Evolutionary conservation across 92 coral and sea anemone species (phyloP).

Genomic region (Zoanthus sansibaricus): DNA sequence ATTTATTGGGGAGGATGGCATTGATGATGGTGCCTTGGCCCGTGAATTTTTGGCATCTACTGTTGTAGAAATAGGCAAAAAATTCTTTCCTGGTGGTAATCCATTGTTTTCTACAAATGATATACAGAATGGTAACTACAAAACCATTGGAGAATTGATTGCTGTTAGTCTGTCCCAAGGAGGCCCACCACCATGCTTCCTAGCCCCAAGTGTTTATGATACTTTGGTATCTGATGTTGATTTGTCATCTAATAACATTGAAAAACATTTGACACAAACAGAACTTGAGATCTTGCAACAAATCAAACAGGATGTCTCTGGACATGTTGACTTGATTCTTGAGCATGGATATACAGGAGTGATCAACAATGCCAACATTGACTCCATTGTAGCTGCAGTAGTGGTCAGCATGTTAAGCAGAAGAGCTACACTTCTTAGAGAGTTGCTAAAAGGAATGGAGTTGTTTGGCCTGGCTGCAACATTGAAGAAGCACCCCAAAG

Average conservation of each 20-base stretch:
- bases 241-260: slow-evolving; percentile 45
- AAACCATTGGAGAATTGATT: slow-evolving; percentile 33
- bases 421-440: slow-evolving; percentile 51
- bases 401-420: slow-evolving; percentile 72
- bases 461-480: slow-evolving; percentile 46
- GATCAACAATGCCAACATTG: slow-evolving; percentile 52
- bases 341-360: slow-evolving; percentile 77
- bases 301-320: slow-evolving; percentile 65
- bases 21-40: slow-evolving; percentile 34
- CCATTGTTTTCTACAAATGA: slow-evolving; percentile 32
- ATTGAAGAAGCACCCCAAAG: slow-evolving; percentile 39
- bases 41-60: slow-evolving; percentile 37
- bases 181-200: slow-evolving; percentile 24
- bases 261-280: slow-evolving; percentile 70
- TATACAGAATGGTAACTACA: slow-evolving; percentile 37
- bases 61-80: slow-evolving; percentile 32
- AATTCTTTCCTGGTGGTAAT: slow-evolving; percentile 19
- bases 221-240: slow-evolving; percentile 53
- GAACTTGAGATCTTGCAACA: slow-evolving; percentile 58
- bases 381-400: slow-evolving; percentile 66
- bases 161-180: slow-evolving; percentile 36
- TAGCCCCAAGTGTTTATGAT: slow-evolving; percentile 19
- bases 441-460: slow-evolving; percentile 50
- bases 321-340: slow-evolving; percentile 62
- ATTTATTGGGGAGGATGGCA: slow-evolving; percentile 32